Conservation (phyloP, 2,888 invertebrate genomes). For the Chouioia cunea region DNA sequence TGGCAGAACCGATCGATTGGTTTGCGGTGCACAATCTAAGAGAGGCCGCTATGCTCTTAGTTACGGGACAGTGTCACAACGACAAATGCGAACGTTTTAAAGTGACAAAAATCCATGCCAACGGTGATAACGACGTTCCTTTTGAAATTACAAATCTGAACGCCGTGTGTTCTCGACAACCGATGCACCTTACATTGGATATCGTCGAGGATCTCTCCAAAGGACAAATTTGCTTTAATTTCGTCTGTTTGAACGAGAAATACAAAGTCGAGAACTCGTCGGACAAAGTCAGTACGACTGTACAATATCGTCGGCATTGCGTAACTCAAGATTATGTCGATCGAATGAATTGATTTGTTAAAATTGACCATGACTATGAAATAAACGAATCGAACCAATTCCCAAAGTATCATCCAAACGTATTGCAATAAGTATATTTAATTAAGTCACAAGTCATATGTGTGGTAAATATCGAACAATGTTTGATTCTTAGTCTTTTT, state of each 20-base stretch:
- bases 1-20: slow-evolving; percentile 16
- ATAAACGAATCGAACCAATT: not conserved
- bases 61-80: slow-evolving; percentile 12
- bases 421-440: too few relatives aligned
- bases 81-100: slow-evolving; percentile 10
- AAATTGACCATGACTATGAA: not conserved
- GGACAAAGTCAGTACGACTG: slow-evolving; percentile 17
- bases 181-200: not conserved
- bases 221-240: slow-evolving; percentile 37
- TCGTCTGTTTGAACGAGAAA: slow-evolving; percentile 10
- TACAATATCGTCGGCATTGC: not conserved
- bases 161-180: slow-evolving; percentile 7
- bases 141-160: slow-evolving; percentile 9
- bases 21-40: slow-evolving; percentile 22
- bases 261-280: not conserved
- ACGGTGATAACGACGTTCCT: slow-evolving; percentile 17
- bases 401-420: too few relatives aligned
- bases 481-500: too few relatives aligned
- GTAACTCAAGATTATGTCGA: not conserved
- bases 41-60: slow-evolving; percentile 23
- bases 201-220: slow-evolving; percentile 21
- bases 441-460: too few relatives aligned
- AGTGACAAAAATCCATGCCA: slow-evolving; percentile 19
- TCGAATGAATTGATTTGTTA: slow-evolving; percentile 5
- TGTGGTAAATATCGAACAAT: too few relatives aligned